A percentile compares a stretch with the other conserved stretches of the same genome.
Evolutionary conservation across 2,888 invertebrate species (phyloP).

Genomic region (Patella caerulea): DNA sequence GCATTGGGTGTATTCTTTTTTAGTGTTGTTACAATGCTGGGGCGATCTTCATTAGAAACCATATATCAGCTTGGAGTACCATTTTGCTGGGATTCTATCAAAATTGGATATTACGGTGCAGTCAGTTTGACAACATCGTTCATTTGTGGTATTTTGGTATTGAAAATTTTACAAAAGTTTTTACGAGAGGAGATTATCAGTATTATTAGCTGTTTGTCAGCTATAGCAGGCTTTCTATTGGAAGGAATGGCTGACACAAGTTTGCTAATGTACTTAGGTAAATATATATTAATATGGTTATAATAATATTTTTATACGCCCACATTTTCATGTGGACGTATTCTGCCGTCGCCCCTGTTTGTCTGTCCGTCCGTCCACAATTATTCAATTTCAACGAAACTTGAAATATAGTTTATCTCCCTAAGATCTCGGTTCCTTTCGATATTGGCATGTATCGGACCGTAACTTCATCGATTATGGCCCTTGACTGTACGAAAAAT

Average conservation of each 20-base stretch:
- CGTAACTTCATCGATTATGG: too few relatives aligned
- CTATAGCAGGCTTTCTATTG: not conserved
- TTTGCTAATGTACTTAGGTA: constrained; percentile 16
- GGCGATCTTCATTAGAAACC: constrained; percentile 35
- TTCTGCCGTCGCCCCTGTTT: too few relatives aligned
- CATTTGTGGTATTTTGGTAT: constrained; percentile 31
- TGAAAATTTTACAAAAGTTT: constrained; percentile 37
- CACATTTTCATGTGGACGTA: too few relatives aligned
- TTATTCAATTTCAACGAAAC: too few relatives aligned
- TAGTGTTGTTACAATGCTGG: constrained; percentile 25
- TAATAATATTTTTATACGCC: too few relatives aligned
- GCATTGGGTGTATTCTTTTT: constrained; percentile 28
- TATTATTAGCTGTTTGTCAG: not conserved
- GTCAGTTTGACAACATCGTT: constrained; percentile 31
- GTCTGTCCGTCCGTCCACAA: too few relatives aligned
- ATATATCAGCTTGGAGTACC: constrained; percentile 43
- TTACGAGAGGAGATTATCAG: constrained; percentile 36
- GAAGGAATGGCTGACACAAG: constrained; percentile 11
- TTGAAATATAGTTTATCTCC: too few relatives aligned
- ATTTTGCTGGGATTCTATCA: constrained; percentile 45
- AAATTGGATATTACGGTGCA: constrained; percentile 39
- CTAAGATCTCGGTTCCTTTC: too few relatives aligned
- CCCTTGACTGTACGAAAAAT: too few relatives aligned
- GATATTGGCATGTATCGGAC: too few relatives aligned
- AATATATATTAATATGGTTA: not conserved